phyloP scores from a whole-genome alignment of 1,140 invertebrate genomes.

The Potamilus streckersoni region DNA sequence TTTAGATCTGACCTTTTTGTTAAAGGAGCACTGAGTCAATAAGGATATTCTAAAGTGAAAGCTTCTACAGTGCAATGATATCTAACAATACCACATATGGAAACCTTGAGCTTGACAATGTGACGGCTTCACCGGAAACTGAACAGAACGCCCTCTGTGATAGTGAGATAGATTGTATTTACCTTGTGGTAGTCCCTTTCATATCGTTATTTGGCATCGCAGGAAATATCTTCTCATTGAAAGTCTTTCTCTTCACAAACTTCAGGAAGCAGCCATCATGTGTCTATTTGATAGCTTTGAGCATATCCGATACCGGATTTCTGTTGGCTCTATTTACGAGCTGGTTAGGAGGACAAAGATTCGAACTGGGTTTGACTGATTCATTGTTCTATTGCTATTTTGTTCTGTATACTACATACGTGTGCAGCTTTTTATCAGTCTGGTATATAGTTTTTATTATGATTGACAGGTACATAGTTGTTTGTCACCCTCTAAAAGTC shows the following conservation, averaged over 20 bases:
- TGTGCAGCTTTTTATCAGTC: slow-evolving; percentile 62
- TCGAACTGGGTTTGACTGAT: not conserved
- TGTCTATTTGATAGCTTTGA: slow-evolving; percentile 73
- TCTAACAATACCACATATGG: no score
- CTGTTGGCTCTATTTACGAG: slow-evolving; percentile 69
- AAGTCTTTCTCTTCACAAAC: slow-evolving; percentile 73
- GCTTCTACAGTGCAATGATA: no score
- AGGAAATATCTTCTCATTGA: slow-evolving; percentile 72
- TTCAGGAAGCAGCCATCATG: slow-evolving; percentile 72
- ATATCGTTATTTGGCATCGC: slow-evolving; percentile 71
- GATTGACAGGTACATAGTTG: slow-evolving; percentile 63
- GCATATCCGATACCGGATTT: slow-evolving; percentile 72
- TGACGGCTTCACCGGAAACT: no score
- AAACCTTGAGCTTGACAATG: no score
- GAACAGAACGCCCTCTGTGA: no score
- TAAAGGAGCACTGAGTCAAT: no score
- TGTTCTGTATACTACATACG: slow-evolving; percentile 56
- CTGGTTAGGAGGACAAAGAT: slow-evolving; percentile 71
- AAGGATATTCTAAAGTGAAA: no score
- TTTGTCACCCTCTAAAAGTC: slow-evolving; percentile 27
- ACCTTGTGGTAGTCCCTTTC: slow-evolving; percentile 60
- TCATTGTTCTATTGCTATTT: slow-evolving; percentile 3
- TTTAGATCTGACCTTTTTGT: no score
- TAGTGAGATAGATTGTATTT: no score
- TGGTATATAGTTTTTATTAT: slow-evolving; percentile 66